A percentile compares a stretch with the other conserved stretches of the same genome.
Conservation (phyloP, 2,113 vertebrate genomes). For the Mesoclemmys tuberculata region DNA sequence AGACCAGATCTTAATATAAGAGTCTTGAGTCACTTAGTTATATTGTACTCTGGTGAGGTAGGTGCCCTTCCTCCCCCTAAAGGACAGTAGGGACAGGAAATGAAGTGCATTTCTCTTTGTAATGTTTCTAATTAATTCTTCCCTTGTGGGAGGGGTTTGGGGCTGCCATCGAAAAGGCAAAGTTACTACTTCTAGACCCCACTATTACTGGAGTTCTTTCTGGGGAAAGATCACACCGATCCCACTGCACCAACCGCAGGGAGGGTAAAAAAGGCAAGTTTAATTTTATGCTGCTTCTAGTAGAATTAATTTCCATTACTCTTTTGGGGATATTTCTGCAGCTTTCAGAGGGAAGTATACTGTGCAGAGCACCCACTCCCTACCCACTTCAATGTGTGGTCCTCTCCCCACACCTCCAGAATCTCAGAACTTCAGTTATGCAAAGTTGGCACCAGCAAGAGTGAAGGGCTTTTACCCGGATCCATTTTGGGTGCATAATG, state of each 20-base stretch:
- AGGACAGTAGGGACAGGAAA: background rate
- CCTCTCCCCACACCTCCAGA: background rate
- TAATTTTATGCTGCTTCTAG: constrained; percentile 34
- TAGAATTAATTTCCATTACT: background rate
- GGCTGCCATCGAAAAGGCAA: background rate
- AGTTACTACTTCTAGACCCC: constrained; percentile 6
- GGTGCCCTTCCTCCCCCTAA: background rate
- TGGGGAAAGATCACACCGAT: background rate
- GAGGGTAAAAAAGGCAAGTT: background rate
- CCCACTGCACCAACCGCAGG: background rate
- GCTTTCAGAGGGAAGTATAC: background rate
- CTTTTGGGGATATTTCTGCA: background rate
- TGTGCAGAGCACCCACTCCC: background rate
- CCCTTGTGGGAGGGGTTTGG: background rate
- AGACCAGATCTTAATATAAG: background rate
- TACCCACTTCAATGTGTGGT: background rate
- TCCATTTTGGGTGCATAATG: background rate
- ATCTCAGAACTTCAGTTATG: background rate
- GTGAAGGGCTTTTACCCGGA: background rate
- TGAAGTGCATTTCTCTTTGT: background rate
- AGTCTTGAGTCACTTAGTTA: background rate
- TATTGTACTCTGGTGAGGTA: background rate
- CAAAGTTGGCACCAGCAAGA: background rate
- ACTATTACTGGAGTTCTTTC: constrained; percentile 1
- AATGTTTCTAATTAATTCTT: background rate